Base-by-base conservation (phyloP, 2,797 vertebrate genomes). In the Apogon talboti region DNA sequence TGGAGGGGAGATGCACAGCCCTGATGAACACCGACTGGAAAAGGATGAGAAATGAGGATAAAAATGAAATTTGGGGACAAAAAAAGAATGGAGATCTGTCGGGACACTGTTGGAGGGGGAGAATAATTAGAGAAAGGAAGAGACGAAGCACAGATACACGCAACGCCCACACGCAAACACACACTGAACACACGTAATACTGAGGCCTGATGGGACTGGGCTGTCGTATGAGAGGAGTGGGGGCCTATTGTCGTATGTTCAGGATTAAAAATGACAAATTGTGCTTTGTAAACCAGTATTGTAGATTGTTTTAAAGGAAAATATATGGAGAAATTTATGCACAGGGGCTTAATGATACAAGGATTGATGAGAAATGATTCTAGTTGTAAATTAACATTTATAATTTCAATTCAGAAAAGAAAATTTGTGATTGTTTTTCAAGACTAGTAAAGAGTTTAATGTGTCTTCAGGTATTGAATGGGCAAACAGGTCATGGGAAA, bases 121-220 rank as follows among this genome's bases (percentile, higher is more conserved):
- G 74, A 33, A 69, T 82, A 86, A 88, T 87, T 82, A 84, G 75
- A 81, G 74, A 69, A 76, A 76, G 38, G 52, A 37, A 84, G 46
- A 84, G 52, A 84, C 66, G 78, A 85, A 81, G 71, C 71, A 67
- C 45, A 67, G 45, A 69, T 6, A 61, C 48, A 62, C 48, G 18
- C 58, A 28, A 71, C 51, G 7, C 78, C 58, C 74, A 76, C 68
- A 70, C 42, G 8, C 62, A 68, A 30, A 65, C 58, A n/a, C 43
- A 11, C 50, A 35, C 18, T 43, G 11, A 73, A 33, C 59, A 44
- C 16, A 7, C 45, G 54, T 54, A 66, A 82, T 28, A 30, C 74
- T 41, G 60, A 60, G 71, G 70, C 44, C 65, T 64, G 58, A 75
- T 55, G 46, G 55, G 73, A 69, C 69, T 14, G 41, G 33, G 33